Base-by-base conservation (phyloP, 1,140 invertebrate species). In the Caenorhabditis briggsae region DNA sequence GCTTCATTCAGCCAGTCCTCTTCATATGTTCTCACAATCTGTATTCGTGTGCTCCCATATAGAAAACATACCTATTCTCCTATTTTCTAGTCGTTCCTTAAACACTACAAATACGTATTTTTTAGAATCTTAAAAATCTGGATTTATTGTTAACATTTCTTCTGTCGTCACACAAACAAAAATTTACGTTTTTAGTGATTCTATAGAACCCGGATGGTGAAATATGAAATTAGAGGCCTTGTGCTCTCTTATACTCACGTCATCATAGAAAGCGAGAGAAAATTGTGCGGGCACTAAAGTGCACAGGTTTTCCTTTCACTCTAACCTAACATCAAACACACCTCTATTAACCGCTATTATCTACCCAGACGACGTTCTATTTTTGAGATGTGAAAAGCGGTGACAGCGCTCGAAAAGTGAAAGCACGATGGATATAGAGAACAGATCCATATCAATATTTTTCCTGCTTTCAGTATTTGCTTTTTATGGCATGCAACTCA, bases 211-310 rank as follows among this genome's bases (percentile, higher is more conserved):
- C 5, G 9, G 2, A 23, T 50, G 18, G 33, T 9, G 70, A 78
- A 78, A 78, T 78, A 50, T 50, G 53, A 78, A 78, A 78, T 78
- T 78, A 78, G 70, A 78, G n/a, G 23, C 33, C 61, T 25, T 46
- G 33, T 46, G 46, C 65, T 18, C 0, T 18, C 50, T 16, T 12
- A 0, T 2, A 70, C 18, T 23, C 43, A 78, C 70, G 70, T 78
- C 70, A 78, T 20, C 70, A 14, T 23, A 25, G 70, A 46, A 25
- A 20, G 48, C 70, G 11, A 78, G 53, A 78, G 18, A 11, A 16
- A 9, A 25, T 20, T 64, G 20, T 70, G 33, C 50, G 20, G 25
- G 46, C 59, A 61, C 20, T 61, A 61, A 48, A 78, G 43, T 78
- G 46, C 70, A 78, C 46, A 50, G 46, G 33, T 50, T 78, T 50